A percentile compares a stretch with the other conserved stretches of the same genome.
Conservation (phyloP, 2,888 invertebrate genomes). For the Sphaerophoria taeniata region DNA sequence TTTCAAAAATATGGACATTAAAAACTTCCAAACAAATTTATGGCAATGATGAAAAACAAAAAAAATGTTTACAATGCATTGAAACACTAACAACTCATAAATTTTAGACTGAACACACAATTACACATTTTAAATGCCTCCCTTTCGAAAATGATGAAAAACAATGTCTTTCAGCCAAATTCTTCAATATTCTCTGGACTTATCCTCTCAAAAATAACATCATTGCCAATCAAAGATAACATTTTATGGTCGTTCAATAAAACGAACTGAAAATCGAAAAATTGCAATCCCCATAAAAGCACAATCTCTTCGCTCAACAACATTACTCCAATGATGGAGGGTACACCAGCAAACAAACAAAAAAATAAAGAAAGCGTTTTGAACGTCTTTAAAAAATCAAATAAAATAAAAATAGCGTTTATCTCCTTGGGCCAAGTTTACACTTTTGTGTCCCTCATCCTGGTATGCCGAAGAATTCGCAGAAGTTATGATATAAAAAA, state of each 20-base stretch:
- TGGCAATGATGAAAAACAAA: too few species aligned
- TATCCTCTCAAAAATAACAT: slow-evolving; percentile 27
- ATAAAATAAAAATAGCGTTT: slow-evolving; percentile 31
- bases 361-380: slow-evolving; percentile 1
- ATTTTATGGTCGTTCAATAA: slow-evolving; percentile 64
- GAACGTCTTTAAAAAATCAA: slow-evolving; percentile 8
- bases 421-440: slow-evolving; percentile 15
- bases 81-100: too few species aligned
- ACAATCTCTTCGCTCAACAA: slow-evolving; percentile 27
- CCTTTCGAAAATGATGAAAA: too few species aligned
- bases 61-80: too few species aligned
- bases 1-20: too few species aligned
- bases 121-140: too few species aligned
- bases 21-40: too few species aligned
- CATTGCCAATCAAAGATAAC: slow-evolving; percentile 71
- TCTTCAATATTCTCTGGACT: too few species aligned
- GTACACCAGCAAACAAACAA: background rate
- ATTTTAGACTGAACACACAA: too few species aligned
- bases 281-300: slow-evolving; percentile 36
- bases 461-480: background rate
- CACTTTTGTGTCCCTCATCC: background rate
- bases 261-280: slow-evolving; percentile 45
- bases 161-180: too few species aligned
- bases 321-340: background rate
- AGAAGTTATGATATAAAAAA: slow-evolving; percentile 36